Conservation (phyloP, 2,888 invertebrate species). For the Lottia scabra region DNA sequence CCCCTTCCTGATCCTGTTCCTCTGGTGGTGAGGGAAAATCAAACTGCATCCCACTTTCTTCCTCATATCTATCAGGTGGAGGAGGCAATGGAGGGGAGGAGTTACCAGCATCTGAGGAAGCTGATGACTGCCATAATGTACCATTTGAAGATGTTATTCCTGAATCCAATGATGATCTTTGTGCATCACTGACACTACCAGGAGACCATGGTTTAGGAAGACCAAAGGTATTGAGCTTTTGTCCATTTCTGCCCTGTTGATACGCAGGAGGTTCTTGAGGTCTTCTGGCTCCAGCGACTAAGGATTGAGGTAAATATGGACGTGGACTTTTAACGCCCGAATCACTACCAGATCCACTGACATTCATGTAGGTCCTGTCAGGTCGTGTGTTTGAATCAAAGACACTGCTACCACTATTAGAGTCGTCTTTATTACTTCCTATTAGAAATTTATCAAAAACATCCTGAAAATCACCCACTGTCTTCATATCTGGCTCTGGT, state of each 20-base stretch:
- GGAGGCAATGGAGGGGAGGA: conserved; percentile 30
- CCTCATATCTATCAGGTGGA: conserved; percentile 20
- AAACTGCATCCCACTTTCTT: conserved; percentile 22
- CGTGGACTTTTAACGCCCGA: neutral
- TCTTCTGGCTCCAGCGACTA: neutral
- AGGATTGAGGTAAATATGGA: neutral
- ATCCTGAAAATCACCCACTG: neutral
- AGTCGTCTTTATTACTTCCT: neutral
- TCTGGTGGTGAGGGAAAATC: conserved; percentile 37
- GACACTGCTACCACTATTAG: neutral
- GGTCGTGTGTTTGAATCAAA: neutral
- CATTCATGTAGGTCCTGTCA: neutral
- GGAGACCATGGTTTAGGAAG: neutral
- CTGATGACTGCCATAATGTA: neutral
- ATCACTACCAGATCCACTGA: neutral
- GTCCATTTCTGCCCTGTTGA: neutral
- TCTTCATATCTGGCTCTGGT: neutral
- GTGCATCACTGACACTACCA: neutral
- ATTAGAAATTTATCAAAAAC: neutral
- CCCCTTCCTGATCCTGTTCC: neutral
- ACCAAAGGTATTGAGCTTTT: neutral
- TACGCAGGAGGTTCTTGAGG: neutral
- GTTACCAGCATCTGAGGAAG: conserved; percentile 19
- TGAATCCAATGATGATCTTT: neutral
- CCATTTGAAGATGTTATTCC: neutral